Evolutionary conservation across 1,140 invertebrate genomes (phyloP), one percentile per base, ranked within the genome.

Genomic region (Drepana arcuata): DNA sequence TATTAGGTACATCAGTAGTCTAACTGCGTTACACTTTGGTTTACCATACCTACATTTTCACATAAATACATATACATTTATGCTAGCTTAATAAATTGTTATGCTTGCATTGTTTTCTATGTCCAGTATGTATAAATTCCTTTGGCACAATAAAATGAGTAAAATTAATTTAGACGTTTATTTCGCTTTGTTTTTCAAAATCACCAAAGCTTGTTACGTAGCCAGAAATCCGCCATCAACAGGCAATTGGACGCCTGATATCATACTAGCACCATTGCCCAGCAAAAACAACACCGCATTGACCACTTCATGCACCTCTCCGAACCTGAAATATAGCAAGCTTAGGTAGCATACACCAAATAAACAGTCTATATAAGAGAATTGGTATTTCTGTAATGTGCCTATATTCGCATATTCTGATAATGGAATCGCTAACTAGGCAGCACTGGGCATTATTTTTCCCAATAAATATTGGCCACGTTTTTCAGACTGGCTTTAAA

Each of bases 231-330:
- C 95, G 16, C 95, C 95, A 61, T 97, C 95, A 1, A 97, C 80
- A 0, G 92, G 91, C 5, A 97, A 72, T 23, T 85, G 81, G 7
- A 85, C 81, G 13, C 94, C 95, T 34, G 88, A 93, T 12, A 95
- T 90, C 89, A 96, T 95, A 16, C 87, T 89, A 14, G 95, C 88
- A 53, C 88, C 88, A 51, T 94, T 88, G 63, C 94, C 94, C 2
- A 97, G 79, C 16, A 97, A 83, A 66, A 90, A 97, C 26, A 94
- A 41, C 11, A 94, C 86, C 2, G 89, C 86, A 72, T 95, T 88
- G 0, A 93, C 89, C 0, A 96, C 93, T 65, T 97, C 95, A 14
- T 90, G 82, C 0, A 94, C 88, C 68, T 96, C 94, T 78, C 88
- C 80, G 84, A 92, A 90, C 31, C 84, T 82, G 52, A 54, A 83